These are phyloP conservation scores for Percina caprodes DNA, from an alignment of 2,113 vertebrate species.

Conservation along the genomic window DNA sequence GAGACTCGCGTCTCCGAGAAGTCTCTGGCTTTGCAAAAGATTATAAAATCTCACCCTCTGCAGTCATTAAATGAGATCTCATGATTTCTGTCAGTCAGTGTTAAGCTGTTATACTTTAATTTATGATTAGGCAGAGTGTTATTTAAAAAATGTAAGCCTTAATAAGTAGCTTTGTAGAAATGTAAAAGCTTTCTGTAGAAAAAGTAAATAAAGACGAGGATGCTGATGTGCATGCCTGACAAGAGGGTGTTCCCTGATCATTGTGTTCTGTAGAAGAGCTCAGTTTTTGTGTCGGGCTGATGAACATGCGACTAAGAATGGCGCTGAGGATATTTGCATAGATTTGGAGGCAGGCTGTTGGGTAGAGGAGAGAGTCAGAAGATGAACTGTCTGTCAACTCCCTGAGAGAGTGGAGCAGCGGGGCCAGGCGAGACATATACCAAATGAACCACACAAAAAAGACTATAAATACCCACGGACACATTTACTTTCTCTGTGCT, in stretches of 20 bases:
- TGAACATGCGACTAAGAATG: slow-evolving; percentile 23
- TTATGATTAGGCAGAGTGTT: not conserved
- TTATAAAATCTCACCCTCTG: slow-evolving; percentile 32
- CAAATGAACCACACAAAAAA: slow-evolving; percentile 29
- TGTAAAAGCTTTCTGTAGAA: slow-evolving; percentile 18
- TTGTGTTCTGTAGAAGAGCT: not conserved
- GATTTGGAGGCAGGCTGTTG: slow-evolving; percentile 36
- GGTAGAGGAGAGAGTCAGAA: slow-evolving; percentile 21
- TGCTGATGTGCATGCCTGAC: slow-evolving; percentile 3
- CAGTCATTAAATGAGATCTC: slow-evolving; percentile 28
- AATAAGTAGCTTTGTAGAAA: not conserved
- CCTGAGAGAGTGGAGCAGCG: slow-evolving; percentile 52
- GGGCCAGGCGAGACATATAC: slow-evolving; percentile 38
- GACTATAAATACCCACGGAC: slow-evolving; percentile 37
- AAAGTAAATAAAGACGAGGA: not conserved
- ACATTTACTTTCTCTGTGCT: not conserved
- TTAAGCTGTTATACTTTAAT: slow-evolving; percentile 4
- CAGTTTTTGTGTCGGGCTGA: not conserved
- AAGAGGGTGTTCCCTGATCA: not conserved
- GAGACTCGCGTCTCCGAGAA: slow-evolving; percentile 8
- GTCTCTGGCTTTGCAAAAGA: slow-evolving; percentile 22
- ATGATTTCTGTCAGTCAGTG: slow-evolving; percentile 25
- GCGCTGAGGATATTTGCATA: slow-evolving; percentile 11
- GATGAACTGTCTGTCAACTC: slow-evolving; percentile 68
- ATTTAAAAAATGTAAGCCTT: not conserved